Evolutionary conservation across 2,797 vertebrate genomes (phyloP), one percentile per base, ranked within the genome.

Genomic region (Thalassophryne amazonica): DNA sequence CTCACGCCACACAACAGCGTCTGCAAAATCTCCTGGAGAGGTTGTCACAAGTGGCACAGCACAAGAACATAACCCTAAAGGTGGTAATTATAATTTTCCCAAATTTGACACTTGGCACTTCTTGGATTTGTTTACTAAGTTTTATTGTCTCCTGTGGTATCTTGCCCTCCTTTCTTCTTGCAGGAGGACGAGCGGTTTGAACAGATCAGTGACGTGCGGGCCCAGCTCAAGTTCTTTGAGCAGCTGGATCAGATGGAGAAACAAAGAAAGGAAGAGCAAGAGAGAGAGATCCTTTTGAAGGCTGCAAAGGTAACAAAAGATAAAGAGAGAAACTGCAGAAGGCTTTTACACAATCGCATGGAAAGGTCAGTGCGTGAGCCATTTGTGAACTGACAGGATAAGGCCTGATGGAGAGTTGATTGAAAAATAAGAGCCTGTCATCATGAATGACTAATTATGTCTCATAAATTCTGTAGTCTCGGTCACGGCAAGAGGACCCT

Each of bases 181-280:
- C 47, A 98, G 96, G 95, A 98, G 58, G 94, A 97, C 4, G 93
- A 94, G 62, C 91, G 88, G 52, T 90, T 91, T 0, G 92, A 96
- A 71, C 94, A 93, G 83, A 81, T 81, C 5, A 91, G 89, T 31
- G 93, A 98, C 1, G 94, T 97, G 43, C 91, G 94, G 69, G 74
- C 90, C 2, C 95, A 98, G 83, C 93, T 98, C 19, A 95, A 93
- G 60, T 98, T 95, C 77, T 96, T 98, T 35, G 95, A 98, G 81
- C 95, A 97, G 85, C 90, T 98, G 37, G 95, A 99, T 86, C 94
- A 94, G 78, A 91, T 97, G 73, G 95, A 98, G 62, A 98, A 96
- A 58, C 95, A 97, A 67, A 89, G 92, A 47, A 98, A 96, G 70
- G 95, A 98, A 1, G 95, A 96, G 57, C 92, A 94, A 87, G 96